These are phyloP conservation scores for Serinus canaria DNA, from an alignment of 2,113 vertebrate species.

Conservation along the genomic window DNA sequence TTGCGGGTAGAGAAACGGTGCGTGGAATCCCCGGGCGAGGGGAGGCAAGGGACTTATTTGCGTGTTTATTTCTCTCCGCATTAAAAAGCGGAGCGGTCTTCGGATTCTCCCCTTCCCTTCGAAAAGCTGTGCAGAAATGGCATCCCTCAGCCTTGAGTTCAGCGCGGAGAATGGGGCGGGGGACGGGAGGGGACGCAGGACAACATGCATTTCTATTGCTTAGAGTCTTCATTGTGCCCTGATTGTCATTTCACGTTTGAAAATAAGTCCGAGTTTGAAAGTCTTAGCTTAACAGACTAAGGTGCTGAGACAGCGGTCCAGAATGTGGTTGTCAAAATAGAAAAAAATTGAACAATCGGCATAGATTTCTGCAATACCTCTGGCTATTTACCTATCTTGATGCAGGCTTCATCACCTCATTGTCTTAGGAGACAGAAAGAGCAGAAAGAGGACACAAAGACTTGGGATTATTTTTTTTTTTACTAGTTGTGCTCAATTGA, in stretches of 20 bases:
- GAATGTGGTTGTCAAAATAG: not conserved
- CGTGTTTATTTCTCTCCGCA: not conserved
- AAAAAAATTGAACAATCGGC: not conserved
- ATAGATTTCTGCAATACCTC: not conserved
- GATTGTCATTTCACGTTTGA: not conserved
- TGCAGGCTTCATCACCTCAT: not conserved
- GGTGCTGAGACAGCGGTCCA: not conserved
- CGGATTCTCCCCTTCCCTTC: not conserved
- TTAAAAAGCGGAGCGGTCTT: not conserved
- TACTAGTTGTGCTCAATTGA: not conserved
- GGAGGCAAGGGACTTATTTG: not conserved
- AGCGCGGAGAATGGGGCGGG: not conserved
- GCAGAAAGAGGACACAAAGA: not conserved
- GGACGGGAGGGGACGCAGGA: not conserved
- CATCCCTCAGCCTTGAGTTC: not conserved
- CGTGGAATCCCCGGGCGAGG: not conserved
- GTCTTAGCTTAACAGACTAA: not conserved
- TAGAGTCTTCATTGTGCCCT: fast-evolving
- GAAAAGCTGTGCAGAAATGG: not conserved
- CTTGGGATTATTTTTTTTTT: not conserved
- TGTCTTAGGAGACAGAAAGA: not conserved
- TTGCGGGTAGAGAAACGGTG: fast-evolving
- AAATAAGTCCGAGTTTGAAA: not conserved
- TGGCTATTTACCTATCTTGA: not conserved
- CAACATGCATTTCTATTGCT: fast-evolving